Base-by-base conservation (phyloP, 2,888 invertebrate species). In the Brachyptera risi region DNA sequence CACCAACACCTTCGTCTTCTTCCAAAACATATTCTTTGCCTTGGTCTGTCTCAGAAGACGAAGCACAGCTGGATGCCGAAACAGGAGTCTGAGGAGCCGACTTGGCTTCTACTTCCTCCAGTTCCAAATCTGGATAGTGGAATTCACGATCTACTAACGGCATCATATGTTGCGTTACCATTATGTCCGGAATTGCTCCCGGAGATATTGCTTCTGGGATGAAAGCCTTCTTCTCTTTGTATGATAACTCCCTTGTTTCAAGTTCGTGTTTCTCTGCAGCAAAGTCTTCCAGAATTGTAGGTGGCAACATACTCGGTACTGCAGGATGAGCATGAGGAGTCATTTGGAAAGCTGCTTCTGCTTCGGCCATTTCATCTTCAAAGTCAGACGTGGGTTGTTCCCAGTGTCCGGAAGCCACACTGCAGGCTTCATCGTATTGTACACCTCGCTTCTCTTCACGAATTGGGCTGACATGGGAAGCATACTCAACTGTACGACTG, bases 101-200 rank as follows among this genome's bases (percentile, higher is more conserved):
- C 17, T 47, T 47, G 5, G 61, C 56, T 64, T 75, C 74, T 65
- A 75, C 72, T 56, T 75, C 74, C 68, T 77, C 77, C 47, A 75
- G 65, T 65, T 78, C 78, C 62, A 78, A 68, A 66, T 79, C 79
- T n/a, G 78, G 78, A 65, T 78, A 78, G 58, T 72, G 72, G 67
- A 78, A 78, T 59, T 73, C 73, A 61, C 73, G 70, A 62, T 78
- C 76, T 23, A 75, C 72, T 61, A 77, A 69, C 31, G 79, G 79
- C 27, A 78, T 74, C 73, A 81, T 76, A 68, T 82, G 82, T 78
- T 83, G 83, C 4, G 83, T 83, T 17, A 83, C 78, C 67, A 79
- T 83, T 60, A 84, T 83, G 68, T 81, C 82, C n/a, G 84, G 84
- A 62, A 83, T 80, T 49, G 80, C 79, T n/a, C 83, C 83, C 68